A percentile compares a stretch with the other conserved stretches of the same genome.
Conservation (phyloP, 2,888 invertebrate species). For the Lacanobia oleracea region DNA sequence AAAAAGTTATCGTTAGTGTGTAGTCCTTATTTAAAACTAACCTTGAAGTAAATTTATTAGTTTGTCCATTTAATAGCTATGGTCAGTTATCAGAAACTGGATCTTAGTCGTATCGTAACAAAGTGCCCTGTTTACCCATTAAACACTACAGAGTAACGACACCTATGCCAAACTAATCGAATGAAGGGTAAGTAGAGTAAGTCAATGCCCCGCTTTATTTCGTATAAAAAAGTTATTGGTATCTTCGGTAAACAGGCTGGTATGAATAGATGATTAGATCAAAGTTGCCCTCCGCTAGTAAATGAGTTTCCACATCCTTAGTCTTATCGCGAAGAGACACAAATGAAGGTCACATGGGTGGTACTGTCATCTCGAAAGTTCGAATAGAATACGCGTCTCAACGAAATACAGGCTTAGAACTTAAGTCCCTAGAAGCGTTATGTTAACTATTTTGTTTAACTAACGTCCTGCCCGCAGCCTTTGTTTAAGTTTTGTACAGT, state of each 20-base stretch:
- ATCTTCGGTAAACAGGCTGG: slow-evolving; percentile 30
- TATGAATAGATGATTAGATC: slow-evolving; percentile 55
- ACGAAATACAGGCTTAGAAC: slow-evolving; percentile 49
- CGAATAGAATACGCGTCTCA: slow-evolving; percentile 37
- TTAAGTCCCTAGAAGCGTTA: slow-evolving; percentile 32
- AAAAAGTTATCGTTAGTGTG: not conserved
- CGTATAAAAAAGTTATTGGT: slow-evolving; percentile 39
- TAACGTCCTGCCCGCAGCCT: slow-evolving; percentile 10
- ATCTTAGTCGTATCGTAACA: slow-evolving; percentile 11
- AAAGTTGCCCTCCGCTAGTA: slow-evolving; percentile 44
- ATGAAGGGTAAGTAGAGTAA: not conserved
- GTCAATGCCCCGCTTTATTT: slow-evolving; percentile 20
- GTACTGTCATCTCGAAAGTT: slow-evolving; percentile 46
- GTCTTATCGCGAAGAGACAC: slow-evolving; percentile 52
- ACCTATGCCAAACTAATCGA: slow-evolving; percentile 14
- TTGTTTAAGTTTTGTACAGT: slow-evolving; percentile 29
- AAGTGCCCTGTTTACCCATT: slow-evolving; percentile 17
- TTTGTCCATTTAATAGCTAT: slow-evolving; percentile 22
- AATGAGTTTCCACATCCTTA: slow-evolving; percentile 48
- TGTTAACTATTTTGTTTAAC: slow-evolving; percentile 47
- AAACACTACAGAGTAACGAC: slow-evolving; percentile 2
- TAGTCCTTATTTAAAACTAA: slow-evolving; percentile 9
- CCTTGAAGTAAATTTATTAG: slow-evolving; percentile 21
- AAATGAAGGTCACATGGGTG: slow-evolving; percentile 47
- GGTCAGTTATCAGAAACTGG: not conserved